phyloP scores from a whole-genome alignment of 2,113 vertebrate species.

The Taurulus bubalis region DNA sequence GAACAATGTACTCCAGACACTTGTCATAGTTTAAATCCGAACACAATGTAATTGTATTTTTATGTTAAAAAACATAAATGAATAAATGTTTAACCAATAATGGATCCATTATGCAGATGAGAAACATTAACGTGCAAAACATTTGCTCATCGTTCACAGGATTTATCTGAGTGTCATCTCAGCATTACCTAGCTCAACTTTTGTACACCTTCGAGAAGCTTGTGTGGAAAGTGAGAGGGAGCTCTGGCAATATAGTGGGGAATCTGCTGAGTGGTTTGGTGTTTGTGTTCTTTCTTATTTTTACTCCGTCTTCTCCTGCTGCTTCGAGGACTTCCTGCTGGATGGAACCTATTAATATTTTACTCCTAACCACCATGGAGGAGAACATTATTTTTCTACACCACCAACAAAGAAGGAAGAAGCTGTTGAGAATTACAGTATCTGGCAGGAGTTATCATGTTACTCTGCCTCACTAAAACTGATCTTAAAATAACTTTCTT shows the following conservation, averaged over 20 bases:
- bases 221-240: not conserved
- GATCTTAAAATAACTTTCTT: slow-evolving; percentile 28
- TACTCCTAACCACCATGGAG: slow-evolving; percentile 10
- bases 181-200: not conserved
- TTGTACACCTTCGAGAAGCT: slow-evolving; percentile 3
- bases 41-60: not conserved
- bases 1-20: not conserved
- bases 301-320: slow-evolving; percentile 24
- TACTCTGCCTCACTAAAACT: slow-evolving; percentile 14
- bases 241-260: not conserved
- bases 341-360: slow-evolving; percentile 56
- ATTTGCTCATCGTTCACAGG: not conserved
- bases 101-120: not conserved
- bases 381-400: slow-evolving; percentile 9
- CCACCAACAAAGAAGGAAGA: not conserved
- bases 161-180: not conserved
- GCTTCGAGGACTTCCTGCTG: slow-evolving; percentile 43
- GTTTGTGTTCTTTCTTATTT: slow-evolving; percentile 17
- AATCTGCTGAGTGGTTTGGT: slow-evolving; percentile 4
- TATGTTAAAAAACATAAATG: not conserved
- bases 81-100: not conserved
- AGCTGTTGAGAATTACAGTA: slow-evolving; percentile 2
- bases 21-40: not conserved
- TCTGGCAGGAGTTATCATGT: slow-evolving; percentile 9
- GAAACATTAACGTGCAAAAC: not conserved